phyloP scores from a whole-genome alignment of 30 jellyfish, hydroid and myxozoan genomes.

The Aurelia sp. region DNA sequence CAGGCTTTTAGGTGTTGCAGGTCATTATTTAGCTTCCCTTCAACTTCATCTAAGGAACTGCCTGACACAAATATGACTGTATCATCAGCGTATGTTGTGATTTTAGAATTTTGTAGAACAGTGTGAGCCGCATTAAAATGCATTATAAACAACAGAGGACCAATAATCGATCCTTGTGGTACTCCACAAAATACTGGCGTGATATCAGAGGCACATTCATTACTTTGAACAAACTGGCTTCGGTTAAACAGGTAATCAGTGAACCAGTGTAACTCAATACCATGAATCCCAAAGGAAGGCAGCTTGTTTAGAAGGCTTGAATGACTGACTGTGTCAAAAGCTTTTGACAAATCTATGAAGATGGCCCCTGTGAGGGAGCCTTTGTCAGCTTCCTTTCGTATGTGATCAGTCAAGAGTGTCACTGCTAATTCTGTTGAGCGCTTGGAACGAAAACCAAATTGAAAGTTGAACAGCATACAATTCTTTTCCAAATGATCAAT shows the following conservation, averaged over 20 bases:
- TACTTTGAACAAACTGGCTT: conserved; percentile 58
- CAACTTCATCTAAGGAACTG: conserved; percentile 45
- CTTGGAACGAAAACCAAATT: conserved; percentile 76
- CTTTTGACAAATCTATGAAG: conserved; percentile 67
- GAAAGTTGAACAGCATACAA: conserved; percentile 44
- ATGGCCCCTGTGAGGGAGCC: conserved; percentile 67
- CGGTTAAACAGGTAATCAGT: conserved; percentile 68
- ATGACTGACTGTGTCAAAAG: conserved; percentile 77
- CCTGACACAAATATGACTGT: conserved; percentile 60
- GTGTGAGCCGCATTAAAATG: conserved; percentile 55
- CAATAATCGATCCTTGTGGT: conserved; percentile 73
- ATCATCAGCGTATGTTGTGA: conserved; percentile 70
- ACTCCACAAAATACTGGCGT: conserved; percentile 61
- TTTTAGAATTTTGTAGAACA: conserved; percentile 35
- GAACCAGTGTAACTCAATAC: conserved; percentile 62
- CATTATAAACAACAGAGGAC: conserved; percentile 56
- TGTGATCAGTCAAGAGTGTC: conserved; percentile 61
- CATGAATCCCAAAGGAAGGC: conserved; percentile 62
- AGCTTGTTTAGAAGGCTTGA: conserved; percentile 55
- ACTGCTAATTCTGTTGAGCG: conserved; percentile 69
- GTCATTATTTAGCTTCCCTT: conserved; percentile 52
- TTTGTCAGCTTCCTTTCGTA: conserved; percentile 66
- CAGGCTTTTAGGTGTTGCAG: conserved; percentile 47
- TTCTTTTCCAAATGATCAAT: conserved; percentile 66
- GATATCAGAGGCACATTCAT: conserved; percentile 44